Evolutionary conservation across 2,113 vertebrate species (phyloP).

Genomic region (Rhinolophus ferrumequinum): DNA sequence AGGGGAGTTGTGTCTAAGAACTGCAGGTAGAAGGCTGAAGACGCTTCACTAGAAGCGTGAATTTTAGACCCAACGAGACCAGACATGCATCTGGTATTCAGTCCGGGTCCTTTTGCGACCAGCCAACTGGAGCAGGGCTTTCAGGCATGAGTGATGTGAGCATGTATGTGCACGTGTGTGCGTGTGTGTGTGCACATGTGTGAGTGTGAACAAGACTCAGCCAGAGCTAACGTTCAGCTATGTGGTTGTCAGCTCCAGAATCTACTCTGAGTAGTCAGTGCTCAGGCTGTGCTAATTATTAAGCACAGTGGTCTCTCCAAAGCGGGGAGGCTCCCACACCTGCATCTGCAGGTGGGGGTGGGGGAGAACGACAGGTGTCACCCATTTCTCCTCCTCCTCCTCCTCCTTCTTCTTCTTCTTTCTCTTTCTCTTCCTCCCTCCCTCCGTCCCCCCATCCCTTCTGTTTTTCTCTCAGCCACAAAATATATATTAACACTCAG

Average conservation of each 20-base stretch:
- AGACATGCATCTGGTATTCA: not conserved
- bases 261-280: not conserved
- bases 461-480: not conserved
- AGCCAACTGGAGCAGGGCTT: not conserved
- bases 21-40: not conserved
- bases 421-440: no score
- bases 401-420: accelerated
- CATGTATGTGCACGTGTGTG: no score
- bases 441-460: no score
- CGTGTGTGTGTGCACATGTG: accelerated
- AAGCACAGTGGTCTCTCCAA: not conserved
- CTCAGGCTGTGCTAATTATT: not conserved
- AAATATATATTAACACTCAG: not conserved
- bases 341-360: not conserved
- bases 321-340: not conserved
- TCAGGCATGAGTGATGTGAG: not conserved
- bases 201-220: not conserved
- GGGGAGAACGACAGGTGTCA: not conserved
- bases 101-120: not conserved
- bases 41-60: slow-evolving; percentile 42
- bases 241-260: not conserved
- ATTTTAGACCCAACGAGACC: slow-evolving; percentile 42
- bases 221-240: not conserved
- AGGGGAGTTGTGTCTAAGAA: slow-evolving; percentile 53
- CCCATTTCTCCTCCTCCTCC: accelerated